A percentile compares a stretch with the other conserved stretches of the same genome.
Evolutionary conservation across 2,797 vertebrate genomes (phyloP).

Genomic region (Chelidonichthys spinosus): DNA sequence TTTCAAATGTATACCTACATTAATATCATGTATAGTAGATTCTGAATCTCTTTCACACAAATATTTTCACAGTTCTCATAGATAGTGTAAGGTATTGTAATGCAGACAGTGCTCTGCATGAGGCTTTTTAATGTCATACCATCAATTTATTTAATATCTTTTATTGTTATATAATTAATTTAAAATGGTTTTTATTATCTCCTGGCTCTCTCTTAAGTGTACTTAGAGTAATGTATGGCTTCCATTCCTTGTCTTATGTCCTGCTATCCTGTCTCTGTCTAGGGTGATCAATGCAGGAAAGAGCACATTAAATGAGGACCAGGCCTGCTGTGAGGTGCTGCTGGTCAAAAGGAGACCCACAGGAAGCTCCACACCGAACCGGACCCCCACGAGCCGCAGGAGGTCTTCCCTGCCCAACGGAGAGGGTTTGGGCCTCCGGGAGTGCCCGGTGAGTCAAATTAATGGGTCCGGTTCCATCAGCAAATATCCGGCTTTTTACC

Average conservation of each 20-base stretch:
- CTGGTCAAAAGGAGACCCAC: slow-evolving; percentile 88
- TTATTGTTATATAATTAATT: not conserved
- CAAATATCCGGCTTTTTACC: not conserved
- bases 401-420: slow-evolving; percentile 94
- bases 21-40: not conserved
- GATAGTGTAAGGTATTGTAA: not conserved
- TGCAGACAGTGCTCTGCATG: not conserved
- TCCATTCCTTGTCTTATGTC: not conserved
- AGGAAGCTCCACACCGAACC: slow-evolving; percentile 84
- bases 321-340: slow-evolving; percentile 96
- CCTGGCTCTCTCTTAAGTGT: not conserved
- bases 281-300: slow-evolving; percentile 99
- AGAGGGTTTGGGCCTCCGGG: slow-evolving; percentile 89
- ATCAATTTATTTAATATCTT: not conserved
- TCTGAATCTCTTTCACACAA: not conserved
- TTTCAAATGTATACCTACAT: no score
- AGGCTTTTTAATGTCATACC: not conserved
- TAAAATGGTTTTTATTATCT: not conserved
- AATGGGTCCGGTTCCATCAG: not conserved
- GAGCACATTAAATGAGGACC: slow-evolving; percentile 97
- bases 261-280: slow-evolving; percentile 10
- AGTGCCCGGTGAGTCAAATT: slow-evolving; percentile 85
- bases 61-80: not conserved
- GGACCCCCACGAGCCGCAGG: slow-evolving; percentile 84
- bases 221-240: not conserved